Conservation (phyloP, 92 coral and sea anemone genomes). For the Zoanthus solanderi region DNA sequence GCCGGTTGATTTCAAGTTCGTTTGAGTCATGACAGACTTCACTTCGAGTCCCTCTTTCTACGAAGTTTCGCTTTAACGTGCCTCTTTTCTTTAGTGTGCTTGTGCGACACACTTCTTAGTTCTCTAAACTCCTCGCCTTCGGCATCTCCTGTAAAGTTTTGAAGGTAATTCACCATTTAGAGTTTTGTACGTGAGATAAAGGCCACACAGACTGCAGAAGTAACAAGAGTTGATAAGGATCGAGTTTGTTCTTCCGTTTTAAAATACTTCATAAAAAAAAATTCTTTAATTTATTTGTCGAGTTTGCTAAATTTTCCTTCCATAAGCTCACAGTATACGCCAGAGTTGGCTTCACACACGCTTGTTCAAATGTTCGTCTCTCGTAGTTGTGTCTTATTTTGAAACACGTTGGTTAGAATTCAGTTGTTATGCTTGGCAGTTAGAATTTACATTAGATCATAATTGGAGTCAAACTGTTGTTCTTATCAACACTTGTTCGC, state of each 20-base stretch:
- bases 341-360: neutral
- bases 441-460: slow-evolving; percentile 2
- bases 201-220: slow-evolving; percentile 32
- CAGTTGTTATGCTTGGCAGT: slow-evolving; percentile 7
- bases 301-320: slow-evolving; percentile 65
- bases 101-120: slow-evolving; percentile 22
- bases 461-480: neutral
- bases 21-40: slow-evolving; percentile 24
- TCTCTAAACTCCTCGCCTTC: slow-evolving; percentile 32
- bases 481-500: slow-evolving; percentile 53
- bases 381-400: slow-evolving; percentile 12
- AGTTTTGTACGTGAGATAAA: slow-evolving; percentile 7
- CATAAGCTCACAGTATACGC: slow-evolving; percentile 77
- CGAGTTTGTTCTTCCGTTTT: slow-evolving; percentile 10
- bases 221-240: slow-evolving; percentile 50
- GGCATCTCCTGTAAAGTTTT: slow-evolving; percentile 40
- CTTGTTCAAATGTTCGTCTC: slow-evolving; percentile 13
- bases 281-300: neutral
- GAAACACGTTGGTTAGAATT: slow-evolving; percentile 31
- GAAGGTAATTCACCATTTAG: slow-evolving; percentile 27
- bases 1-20: slow-evolving; percentile 21
- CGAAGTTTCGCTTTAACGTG: slow-evolving; percentile 17
- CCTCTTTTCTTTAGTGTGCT: slow-evolving; percentile 1
- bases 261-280: neutral
- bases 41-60: slow-evolving; percentile 34